phyloP scores from a whole-genome alignment of 2,888 invertebrate genomes.

The Sarcophaga subvicina region DNA sequence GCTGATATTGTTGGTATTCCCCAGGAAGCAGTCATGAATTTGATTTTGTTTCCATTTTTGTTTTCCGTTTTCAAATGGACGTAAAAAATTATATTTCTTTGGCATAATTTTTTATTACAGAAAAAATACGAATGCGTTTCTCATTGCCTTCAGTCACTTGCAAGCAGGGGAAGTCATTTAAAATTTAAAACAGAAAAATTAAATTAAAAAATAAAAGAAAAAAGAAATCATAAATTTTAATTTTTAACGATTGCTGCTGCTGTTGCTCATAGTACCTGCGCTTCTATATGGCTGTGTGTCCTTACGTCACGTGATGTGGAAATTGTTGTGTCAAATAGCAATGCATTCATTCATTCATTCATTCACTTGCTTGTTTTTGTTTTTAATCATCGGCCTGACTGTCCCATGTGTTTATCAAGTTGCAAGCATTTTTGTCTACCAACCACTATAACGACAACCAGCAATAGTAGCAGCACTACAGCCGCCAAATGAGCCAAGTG shows the following conservation, averaged over 20 bases:
- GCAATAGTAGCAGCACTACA: background rate
- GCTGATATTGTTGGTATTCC: background rate
- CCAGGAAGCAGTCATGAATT: conserved; percentile 28
- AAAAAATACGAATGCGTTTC: conserved; percentile 55
- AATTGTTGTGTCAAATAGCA: conserved; percentile 60
- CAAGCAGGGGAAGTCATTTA: conserved; percentile 29
- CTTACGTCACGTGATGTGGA: conserved; percentile 66
- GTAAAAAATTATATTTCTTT: conserved; percentile 1
- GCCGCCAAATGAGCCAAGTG: conserved; percentile 56
- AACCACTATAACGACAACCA: conserved; percentile 20
- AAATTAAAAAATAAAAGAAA: background rate
- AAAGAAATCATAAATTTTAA: background rate
- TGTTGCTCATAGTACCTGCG: background rate
- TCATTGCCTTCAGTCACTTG: conserved; percentile 22
- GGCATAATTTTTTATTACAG: conserved; percentile 30
- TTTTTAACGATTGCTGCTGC: background rate
- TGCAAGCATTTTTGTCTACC: background rate
- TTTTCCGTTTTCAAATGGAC: background rate
- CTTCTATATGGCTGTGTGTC: conserved; percentile 11
- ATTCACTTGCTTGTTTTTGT: background rate
- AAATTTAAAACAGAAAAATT: background rate
- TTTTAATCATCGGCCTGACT: conserved; percentile 32
- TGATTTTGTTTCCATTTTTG: conserved; percentile 29
- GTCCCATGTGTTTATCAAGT: conserved; percentile 31
- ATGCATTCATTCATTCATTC: conserved; percentile 23